Percentiles rank a stretch among this genome's conserved stretches.
Evolutionary conservation across 2,888 invertebrate species (phyloP).

Genomic region (Scaptodrosophila latifasciaeformis): DNA sequence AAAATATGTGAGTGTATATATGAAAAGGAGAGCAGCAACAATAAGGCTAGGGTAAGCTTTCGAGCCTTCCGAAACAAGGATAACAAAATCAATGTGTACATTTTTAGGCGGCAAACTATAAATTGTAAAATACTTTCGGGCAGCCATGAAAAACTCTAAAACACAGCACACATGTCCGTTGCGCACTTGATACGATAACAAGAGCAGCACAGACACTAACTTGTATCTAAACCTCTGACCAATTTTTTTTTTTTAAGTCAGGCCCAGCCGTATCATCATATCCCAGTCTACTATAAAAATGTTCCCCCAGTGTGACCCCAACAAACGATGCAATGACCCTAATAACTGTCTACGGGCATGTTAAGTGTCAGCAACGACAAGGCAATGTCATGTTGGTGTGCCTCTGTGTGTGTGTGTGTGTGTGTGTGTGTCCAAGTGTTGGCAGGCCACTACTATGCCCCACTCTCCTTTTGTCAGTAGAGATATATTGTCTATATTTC

Average conservation of each 20-base stretch:
- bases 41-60: no score
- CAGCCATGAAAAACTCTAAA: conserved; percentile 52
- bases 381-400: conserved; percentile 52
- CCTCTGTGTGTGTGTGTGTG: conserved; percentile 17
- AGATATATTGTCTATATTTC: conserved; percentile 68
- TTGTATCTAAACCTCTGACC: conserved; percentile 37
- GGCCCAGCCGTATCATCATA: no score
- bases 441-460: no score
- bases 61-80: conserved; percentile 33
- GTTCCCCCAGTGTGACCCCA: neutral
- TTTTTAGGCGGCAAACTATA: conserved; percentile 59
- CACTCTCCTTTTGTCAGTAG: no score
- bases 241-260: conserved; percentile 21
- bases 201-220: conserved; percentile 11
- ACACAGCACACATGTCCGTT: conserved; percentile 26
- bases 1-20: no score
- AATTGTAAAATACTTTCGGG: conserved; percentile 56
- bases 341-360: conserved; percentile 68
- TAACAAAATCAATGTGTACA: conserved; percentile 62
- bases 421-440: conserved; percentile 20
- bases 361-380: conserved; percentile 68
- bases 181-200: conserved; percentile 5
- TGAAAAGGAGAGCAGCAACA: conserved; percentile 17
- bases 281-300: neutral
- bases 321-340: conserved; percentile 60